Base-by-base conservation (phyloP, 1,140 invertebrate species). In the Drusus annulatus region DNA sequence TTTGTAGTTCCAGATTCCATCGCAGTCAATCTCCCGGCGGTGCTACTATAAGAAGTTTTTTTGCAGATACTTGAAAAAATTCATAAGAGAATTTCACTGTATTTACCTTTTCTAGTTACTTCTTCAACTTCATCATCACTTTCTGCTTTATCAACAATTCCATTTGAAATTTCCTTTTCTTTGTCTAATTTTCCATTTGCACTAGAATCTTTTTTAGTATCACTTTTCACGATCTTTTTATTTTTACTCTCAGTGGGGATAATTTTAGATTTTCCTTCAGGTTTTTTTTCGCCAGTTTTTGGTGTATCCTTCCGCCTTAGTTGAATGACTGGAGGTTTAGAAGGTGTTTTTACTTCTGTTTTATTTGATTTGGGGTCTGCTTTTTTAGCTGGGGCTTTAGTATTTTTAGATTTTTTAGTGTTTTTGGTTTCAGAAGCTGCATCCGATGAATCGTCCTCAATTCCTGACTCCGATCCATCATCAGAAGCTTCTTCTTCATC, bases 371-470 rank as follows among this genome's bases (percentile, higher is more conserved):
- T 62, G 25, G 21, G 13, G 4, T 80, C 65, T 54, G 45, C 71
- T 56, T 60, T 69, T 74, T 79, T 73, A 45, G 17, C 6, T 65
- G 60, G n/a, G 16, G 16, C 56, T 73, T 76, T 75, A 51, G 45
- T 36, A 17, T 76, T 80, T 71, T 74, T 74, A 28, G 60, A 21
- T 51, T 15, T 50, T 54, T 80, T 74, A 45, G 13, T 62, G 13
- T 28, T 54, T 65, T 79, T 73, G 13, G 45, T 65, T 28, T 75
- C 73, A 8, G 73, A 58, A 28, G 50, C 79, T 28, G 52, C 31
- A 4, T 54, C 79, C 71, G 73, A 75, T 31, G 80, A 79, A 45
- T 54, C 63, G 21, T 81, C 74, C 17, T 80, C 81, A 80, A 79
- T 77, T 50, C 76, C 68, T 45, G 78, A 80, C 69, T 83, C 69